Evolutionary conservation across 1,140 invertebrate genomes (phyloP).

Genomic region (Bradynema listronoti): DNA sequence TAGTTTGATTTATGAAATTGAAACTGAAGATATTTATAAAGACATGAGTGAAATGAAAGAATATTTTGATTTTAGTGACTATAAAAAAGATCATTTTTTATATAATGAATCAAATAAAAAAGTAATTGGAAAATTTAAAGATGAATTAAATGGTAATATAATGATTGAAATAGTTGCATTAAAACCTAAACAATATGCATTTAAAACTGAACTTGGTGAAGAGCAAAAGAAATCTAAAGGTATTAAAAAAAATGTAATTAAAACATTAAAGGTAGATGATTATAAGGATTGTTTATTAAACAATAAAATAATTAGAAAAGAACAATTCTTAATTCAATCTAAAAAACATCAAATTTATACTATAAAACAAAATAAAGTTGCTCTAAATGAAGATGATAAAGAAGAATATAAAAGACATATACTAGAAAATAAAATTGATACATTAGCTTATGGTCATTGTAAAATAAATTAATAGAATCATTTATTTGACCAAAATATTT

Average conservation of each 20-base stretch:
- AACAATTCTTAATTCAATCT: slow-evolving; percentile 26
- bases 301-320: slow-evolving; percentile 24
- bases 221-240: slow-evolving; percentile 26
- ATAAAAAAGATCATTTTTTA: too few relatives aligned
- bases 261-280: slow-evolving; percentile 24
- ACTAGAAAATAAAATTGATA: slow-evolving; percentile 32
- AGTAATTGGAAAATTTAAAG: slow-evolving; percentile 6
- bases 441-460: slow-evolving; percentile 26
- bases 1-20: too few relatives aligned
- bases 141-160: too few relatives aligned
- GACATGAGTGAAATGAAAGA: slow-evolving; percentile 32
- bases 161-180: too few relatives aligned
- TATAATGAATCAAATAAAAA: too few relatives aligned
- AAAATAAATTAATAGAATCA: background rate
- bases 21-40: too few relatives aligned
- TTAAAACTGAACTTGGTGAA: too few relatives aligned
- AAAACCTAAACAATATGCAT: too few relatives aligned
- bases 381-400: slow-evolving; percentile 28
- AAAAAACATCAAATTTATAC: slow-evolving; percentile 30
- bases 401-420: slow-evolving; percentile 21
- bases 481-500: slow-evolving; percentile 10
- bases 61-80: slow-evolving; percentile 17
- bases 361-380: slow-evolving; percentile 28
- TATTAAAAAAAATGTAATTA: slow-evolving; percentile 21
- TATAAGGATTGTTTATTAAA: slow-evolving; percentile 18